Evolutionary conservation across 2,113 vertebrate species (phyloP).

Genomic region (Ammospiza caudacuta): DNA sequence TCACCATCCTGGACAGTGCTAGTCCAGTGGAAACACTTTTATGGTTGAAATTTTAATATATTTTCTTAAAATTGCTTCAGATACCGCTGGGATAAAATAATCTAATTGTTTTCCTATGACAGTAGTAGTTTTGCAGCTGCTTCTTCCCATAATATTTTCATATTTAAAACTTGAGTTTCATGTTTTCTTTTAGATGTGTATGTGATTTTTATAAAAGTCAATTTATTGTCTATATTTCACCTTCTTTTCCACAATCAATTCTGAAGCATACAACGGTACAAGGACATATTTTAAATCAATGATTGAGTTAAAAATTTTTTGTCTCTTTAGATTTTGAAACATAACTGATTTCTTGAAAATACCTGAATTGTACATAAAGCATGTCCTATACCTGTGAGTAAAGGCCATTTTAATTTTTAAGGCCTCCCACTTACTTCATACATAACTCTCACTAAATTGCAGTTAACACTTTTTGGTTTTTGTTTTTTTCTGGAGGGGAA

Average conservation of each 20-base stretch:
- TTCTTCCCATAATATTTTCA: background rate
- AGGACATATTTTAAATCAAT: background rate
- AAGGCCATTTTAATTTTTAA: background rate
- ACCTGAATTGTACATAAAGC: background rate
- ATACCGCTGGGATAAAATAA: background rate
- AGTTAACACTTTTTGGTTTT: background rate
- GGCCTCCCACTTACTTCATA: background rate
- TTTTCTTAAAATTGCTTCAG: background rate
- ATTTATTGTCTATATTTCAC: background rate
- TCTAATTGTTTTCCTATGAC: background rate
- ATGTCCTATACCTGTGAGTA: background rate
- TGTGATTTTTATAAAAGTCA: background rate
- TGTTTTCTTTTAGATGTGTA: background rate
- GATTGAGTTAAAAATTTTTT: background rate
- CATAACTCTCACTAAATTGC: background rate
- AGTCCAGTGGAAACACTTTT: background rate
- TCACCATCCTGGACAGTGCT: background rate
- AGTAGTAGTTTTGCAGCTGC: background rate
- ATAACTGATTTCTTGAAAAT: background rate
- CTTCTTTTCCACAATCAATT: background rate
- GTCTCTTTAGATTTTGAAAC: background rate
- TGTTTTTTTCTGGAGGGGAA: background rate
- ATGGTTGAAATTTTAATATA: background rate
- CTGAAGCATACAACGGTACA: background rate
- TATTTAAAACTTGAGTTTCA: fast-evolving